phyloP scores from a whole-genome alignment of 2,113 vertebrate species.

The Ictalurus punctatus region DNA sequence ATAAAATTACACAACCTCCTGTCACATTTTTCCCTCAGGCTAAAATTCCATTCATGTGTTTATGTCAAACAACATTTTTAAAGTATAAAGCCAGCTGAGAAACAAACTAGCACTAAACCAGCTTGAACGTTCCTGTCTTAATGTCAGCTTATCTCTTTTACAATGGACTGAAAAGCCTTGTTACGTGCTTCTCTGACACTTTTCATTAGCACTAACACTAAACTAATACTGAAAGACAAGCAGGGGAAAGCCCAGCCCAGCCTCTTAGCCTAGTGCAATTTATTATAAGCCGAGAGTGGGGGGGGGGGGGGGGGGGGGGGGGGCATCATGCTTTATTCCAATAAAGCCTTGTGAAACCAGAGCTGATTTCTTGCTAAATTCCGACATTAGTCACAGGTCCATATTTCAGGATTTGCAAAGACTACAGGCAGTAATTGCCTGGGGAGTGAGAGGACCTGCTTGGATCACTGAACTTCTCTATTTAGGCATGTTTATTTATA shows the following conservation, averaged over 20 bases:
- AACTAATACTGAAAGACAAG: slow-evolving; percentile 79
- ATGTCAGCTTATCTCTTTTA: slow-evolving; percentile 69
- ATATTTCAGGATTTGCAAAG: slow-evolving; percentile 76
- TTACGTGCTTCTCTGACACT: slow-evolving; percentile 80
- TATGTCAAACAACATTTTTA: slow-evolving; percentile 4
- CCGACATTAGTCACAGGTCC: slow-evolving; percentile 94
- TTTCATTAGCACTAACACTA: slow-evolving; percentile 83
- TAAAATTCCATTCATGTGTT: slow-evolving; percentile 14
- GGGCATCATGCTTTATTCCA: slow-evolving; percentile 84
- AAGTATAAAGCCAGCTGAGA: slow-evolving; percentile 20
- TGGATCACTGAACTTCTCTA: slow-evolving; percentile 50
- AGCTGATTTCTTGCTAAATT: slow-evolving; percentile 99
- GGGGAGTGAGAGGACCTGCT: slow-evolving; percentile 37
- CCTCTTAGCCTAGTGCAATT: slow-evolving; percentile 84
- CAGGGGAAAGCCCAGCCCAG: slow-evolving; percentile 62
- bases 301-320: slow-evolving; percentile 75
- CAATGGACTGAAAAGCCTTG: slow-evolving; percentile 73
- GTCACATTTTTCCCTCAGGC: slow-evolving; percentile 13
- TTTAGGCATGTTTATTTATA: slow-evolving; percentile 64
- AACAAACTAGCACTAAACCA: slow-evolving; percentile 62
- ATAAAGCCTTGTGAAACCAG: slow-evolving; percentile 88
- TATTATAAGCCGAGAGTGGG: slow-evolving; percentile 79
- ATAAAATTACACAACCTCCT: not conserved
- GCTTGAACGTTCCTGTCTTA: slow-evolving; percentile 59
- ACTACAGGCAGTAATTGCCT: slow-evolving; percentile 66